Evolutionary conservation across 2,797 vertebrate genomes (phyloP), one percentile per base, ranked within the genome.

Genomic region (Spea hammondii): DNA sequence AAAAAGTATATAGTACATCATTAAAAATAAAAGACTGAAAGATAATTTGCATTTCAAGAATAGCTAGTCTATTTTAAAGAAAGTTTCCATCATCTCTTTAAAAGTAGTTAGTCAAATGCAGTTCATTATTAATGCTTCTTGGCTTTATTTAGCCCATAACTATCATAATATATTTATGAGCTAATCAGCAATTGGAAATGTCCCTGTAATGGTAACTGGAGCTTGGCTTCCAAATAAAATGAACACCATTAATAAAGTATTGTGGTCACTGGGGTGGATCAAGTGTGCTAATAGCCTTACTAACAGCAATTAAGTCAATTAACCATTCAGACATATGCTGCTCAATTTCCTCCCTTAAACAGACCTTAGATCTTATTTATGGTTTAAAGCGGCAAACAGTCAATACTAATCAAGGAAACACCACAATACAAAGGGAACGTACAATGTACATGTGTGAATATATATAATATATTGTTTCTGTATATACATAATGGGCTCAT

Each of bases 241-340:
- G 87, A 88, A 83, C 85, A 72, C 85, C 87, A 89, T 89, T 91
- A 88, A 90, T 86, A 88, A 89, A 78, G 80, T 90, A 91, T 88
- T 85, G 89, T 88, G 92, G 89, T 89, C 88, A 88, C 87, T 91
- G 89, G 91, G 89, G 89, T 92, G 91, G 90, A 92, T 92, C 92
- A 87, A 91, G 91, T 90, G 89, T 87, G 90, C 90, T 92, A 92
- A 93, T 91, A 89, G 86, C 89, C 91, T 89, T 89, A 88, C 87
- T 89, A 93, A 89, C 89, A 89, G 92, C 91, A 93, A 92, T 93
- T 92, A 93, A 91, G 90, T 88, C 92, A 93, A 91, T 93, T 92
- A 93, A 91, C 89, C 87, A 88, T 91, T 90, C 89, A 91, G 90
- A 91, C 89, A 90, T 89, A 91, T 90, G 90, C 89, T 87, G 90